phyloP scores from a whole-genome alignment of 2,113 vertebrate genomes.

The Planiliza haematocheilus region DNA sequence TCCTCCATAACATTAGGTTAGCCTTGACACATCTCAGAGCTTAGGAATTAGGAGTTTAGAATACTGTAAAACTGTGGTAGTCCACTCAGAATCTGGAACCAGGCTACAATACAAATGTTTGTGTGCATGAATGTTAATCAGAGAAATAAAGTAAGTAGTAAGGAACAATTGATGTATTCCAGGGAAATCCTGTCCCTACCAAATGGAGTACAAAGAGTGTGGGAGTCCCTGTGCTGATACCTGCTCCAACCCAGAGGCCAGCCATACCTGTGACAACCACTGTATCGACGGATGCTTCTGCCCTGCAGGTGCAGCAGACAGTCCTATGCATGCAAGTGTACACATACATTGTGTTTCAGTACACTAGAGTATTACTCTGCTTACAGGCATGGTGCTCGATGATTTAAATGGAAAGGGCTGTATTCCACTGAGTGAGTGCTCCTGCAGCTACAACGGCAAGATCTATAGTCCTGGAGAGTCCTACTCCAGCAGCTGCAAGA shows the following conservation, averaged over 20 bases:
- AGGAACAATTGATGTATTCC: slow-evolving; percentile 39
- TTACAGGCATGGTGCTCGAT: slow-evolving; percentile 86
- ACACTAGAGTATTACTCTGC: not conserved
- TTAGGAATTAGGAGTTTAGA: no score
- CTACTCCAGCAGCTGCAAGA: slow-evolving; percentile 82
- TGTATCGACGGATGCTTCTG: slow-evolving; percentile 90
- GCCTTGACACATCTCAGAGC: no score
- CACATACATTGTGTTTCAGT: not conserved
- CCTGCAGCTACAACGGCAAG: slow-evolving; percentile 84
- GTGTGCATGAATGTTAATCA: not conserved
- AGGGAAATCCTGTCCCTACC: slow-evolving; percentile 84
- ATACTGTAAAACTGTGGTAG: no score
- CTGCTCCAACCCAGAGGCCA: slow-evolving; percentile 85
- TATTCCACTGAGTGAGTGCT: slow-evolving; percentile 80
- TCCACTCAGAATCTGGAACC: not conserved
- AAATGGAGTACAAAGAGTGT: slow-evolving; percentile 87
- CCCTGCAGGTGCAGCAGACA: slow-evolving; percentile 79
- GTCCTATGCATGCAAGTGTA: not conserved
- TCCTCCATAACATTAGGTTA: no score
- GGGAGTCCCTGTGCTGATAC: slow-evolving; percentile 84
- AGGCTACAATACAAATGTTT: not conserved
- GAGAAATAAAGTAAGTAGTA: no score
- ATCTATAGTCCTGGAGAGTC: slow-evolving; percentile 81
- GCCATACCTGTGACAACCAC: slow-evolving; percentile 83
- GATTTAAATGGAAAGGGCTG: slow-evolving; percentile 85